A percentile compares a stretch with the other conserved stretches of the same genome.
Conservation (phyloP, 2,888 invertebrate genomes). For the Hirtodrosophila confusa region DNA sequence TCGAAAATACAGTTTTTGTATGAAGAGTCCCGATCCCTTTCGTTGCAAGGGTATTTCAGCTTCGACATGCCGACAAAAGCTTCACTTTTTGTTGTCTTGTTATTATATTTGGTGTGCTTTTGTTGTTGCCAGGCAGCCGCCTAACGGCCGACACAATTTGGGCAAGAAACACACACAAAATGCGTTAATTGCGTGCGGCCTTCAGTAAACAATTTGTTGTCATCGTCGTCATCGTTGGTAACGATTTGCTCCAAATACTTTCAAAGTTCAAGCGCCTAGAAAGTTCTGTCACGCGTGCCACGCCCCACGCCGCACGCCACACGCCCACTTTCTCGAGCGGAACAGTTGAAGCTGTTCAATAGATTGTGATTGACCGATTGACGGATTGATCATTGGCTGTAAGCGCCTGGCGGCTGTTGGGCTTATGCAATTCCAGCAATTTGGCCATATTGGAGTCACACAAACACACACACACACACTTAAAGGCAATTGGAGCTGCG, state of each 20-base stretch:
- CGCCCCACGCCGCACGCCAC: background rate
- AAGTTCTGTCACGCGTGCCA: constrained; percentile 43
- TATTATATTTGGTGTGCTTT: constrained; percentile 13
- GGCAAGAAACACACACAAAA: constrained; percentile 20
- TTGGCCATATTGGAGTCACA: constrained; percentile 50
- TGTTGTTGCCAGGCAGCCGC: constrained; percentile 18
- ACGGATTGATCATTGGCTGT: constrained; percentile 25
- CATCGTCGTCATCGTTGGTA: constrained; percentile 43
- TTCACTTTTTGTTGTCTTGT: constrained; percentile 14
- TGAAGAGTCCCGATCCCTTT: no score
- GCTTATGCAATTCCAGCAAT: constrained; percentile 68
- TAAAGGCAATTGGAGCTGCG: constrained; percentile 14
- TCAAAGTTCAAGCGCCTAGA: constrained; percentile 26
- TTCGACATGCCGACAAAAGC: no score
- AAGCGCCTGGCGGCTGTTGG: constrained; percentile 36
- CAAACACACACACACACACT: constrained; percentile 11
- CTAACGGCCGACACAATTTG: constrained; percentile 65
- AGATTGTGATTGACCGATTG: constrained; percentile 50
- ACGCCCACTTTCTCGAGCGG: constrained; percentile 38
- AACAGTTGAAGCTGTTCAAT: constrained; percentile 15
- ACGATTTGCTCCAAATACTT: constrained; percentile 65
- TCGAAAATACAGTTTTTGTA: no score
- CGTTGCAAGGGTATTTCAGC: no score
- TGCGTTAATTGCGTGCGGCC: constrained; percentile 70
- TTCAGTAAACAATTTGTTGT: constrained; percentile 56